A percentile compares a stretch with the other conserved stretches of the same genome.
Evolutionary conservation across 1,140 invertebrate species (phyloP).

Genomic region (Aricia agestis): DNA sequence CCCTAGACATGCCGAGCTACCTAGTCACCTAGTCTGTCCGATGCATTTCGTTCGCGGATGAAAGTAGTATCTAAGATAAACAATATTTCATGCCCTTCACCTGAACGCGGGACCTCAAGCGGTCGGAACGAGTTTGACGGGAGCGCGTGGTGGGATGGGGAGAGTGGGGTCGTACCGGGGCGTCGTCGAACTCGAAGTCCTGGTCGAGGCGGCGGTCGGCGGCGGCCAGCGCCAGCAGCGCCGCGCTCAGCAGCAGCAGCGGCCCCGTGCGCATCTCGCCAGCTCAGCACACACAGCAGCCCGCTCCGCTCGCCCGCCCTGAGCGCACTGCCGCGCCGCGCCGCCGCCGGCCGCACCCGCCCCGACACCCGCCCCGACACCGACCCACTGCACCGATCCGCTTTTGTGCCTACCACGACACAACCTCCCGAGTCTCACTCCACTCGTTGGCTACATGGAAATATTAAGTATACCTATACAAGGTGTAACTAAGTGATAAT

Average conservation of each 20-base stretch:
- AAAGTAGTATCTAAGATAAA: background rate
- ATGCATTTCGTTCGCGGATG: too few relatives aligned
- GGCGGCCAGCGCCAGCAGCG: constrained; percentile 30
- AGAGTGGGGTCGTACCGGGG: constrained; percentile 40
- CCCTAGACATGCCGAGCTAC: too few relatives aligned
- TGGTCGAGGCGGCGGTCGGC: constrained; percentile 46
- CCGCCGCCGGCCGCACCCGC: background rate
- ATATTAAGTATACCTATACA: too few relatives aligned
- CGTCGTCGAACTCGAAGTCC: constrained; percentile 69
- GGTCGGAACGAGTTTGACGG: background rate
- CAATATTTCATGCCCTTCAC: constrained; percentile 8
- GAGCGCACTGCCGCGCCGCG: constrained; percentile 11
- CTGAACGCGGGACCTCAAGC: background rate
- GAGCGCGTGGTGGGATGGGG: too few relatives aligned
- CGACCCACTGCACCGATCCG: background rate
- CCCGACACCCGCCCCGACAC: background rate
- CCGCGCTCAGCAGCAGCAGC: constrained; percentile 29
- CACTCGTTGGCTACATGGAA: too few relatives aligned
- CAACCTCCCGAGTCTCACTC: background rate
- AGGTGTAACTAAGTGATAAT: too few relatives aligned
- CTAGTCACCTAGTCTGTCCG: too few relatives aligned
- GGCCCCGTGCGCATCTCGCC: constrained; percentile 23
- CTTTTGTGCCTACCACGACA: constrained; percentile 1
- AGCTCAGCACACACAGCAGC: constrained; percentile 25
- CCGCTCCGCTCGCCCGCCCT: constrained; percentile 34